Evolutionary conservation across 2,888 invertebrate genomes (phyloP), one percentile per base, ranked within the genome.

Genomic region (Deilephila elpenor): DNA sequence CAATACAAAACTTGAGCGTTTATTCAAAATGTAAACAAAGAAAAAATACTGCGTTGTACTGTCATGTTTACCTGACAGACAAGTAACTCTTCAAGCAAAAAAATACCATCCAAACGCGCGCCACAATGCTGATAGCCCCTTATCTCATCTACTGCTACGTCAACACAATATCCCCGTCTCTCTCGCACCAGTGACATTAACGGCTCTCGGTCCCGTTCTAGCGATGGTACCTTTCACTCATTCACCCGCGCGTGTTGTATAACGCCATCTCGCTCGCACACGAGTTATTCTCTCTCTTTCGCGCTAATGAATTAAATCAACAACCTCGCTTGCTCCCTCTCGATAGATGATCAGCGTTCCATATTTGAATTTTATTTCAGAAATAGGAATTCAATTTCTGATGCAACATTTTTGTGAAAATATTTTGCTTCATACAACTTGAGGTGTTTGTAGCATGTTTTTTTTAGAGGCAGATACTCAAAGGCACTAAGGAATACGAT

Each of bases 261-360:
- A 74, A 71, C 73, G 64, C 76, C 34, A 70, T 83, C 82, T 73
- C 88, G 75, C 80, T 86, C 83, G 76, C 84, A 77, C 82, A 71
- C 76, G 44, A 19, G 29, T 62, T 60, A 56, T 53, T 71, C 85
- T 79, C 81, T 90, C 91, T 87, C 90, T 76, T 78, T 90, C 87
- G 77, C 88, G 84, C 94, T 95, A 95, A 95, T 94, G 95, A 95
- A 95, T 95, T 94, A 90, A 92, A 93, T 93, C 93, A 94, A 91
- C 93, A 92, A 90, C 92, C 93, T 94, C 91, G 93, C 93, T 89
- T 88, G 86, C 90, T 89, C 91, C 88, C 90, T 89, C 88, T 89
- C 91, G 91, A 90, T 89, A 89, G 85, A 89, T 71, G 74, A 78
- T 81, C 86, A 88, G 88, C 87, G 89, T 89, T 89, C 88, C 87